Percentiles rank a stretch among this genome's conserved stretches.
Conservation (phyloP, 2,888 invertebrate genomes). For the Cerastis leucographa region DNA sequence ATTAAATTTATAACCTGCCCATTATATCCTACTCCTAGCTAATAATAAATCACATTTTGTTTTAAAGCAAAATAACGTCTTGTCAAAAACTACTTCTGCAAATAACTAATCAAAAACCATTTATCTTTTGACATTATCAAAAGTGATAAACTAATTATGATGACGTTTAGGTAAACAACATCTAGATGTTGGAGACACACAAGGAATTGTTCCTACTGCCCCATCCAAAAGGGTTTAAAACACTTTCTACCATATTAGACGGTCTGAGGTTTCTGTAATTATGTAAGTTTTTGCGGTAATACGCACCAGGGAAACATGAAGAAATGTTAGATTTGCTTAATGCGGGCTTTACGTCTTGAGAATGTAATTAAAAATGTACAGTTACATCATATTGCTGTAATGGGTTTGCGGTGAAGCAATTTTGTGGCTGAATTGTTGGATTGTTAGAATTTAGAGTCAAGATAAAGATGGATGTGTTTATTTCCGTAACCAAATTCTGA, state of each 20-base stretch:
- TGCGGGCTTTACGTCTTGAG: conserved; percentile 47
- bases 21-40: neutral
- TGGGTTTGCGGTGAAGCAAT: conserved; percentile 25
- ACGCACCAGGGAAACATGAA: conserved; percentile 60
- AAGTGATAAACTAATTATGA: neutral
- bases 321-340: conserved; percentile 60
- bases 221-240: conserved; percentile 42
- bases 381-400: conserved; percentile 22
- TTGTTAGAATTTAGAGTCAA: neutral
- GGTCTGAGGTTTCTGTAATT: conserved; percentile 54
- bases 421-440: conserved; percentile 5
- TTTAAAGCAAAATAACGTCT: neutral
- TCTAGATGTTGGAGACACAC: neutral
- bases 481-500: neutral
- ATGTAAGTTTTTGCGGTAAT: conserved; percentile 64
- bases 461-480: neutral
- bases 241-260: conserved; percentile 27
- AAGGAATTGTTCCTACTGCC: neutral
- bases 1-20: neutral
- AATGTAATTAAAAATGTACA: conserved; percentile 52
- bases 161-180: neutral
- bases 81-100: neutral
- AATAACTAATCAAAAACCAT: neutral
- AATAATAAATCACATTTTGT: neutral
- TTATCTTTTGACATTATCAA: neutral